phyloP scores from a whole-genome alignment of 2,113 vertebrate genomes.

The Cryptoleucopteryx plumbea region DNA sequence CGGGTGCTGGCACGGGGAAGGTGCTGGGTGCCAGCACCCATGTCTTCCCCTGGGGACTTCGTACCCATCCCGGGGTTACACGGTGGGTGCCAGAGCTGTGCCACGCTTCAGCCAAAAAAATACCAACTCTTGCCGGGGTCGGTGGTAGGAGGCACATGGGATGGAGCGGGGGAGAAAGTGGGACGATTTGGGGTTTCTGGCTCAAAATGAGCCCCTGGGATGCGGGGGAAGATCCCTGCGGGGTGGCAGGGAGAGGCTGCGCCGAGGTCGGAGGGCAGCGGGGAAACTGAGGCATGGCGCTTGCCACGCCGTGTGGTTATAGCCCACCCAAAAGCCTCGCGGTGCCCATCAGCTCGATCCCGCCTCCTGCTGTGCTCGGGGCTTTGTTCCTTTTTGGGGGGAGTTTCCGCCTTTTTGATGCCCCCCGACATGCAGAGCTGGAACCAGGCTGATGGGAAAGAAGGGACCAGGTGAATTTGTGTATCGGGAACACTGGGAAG shows the following conservation, averaged over 20 bases:
- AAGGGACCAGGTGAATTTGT: rapidly evolving
- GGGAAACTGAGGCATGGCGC: neutral
- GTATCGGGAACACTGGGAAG: rapidly evolving
- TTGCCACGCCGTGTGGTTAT: rapidly evolving
- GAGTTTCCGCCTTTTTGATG: neutral
- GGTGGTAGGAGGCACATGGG: too few species aligned
- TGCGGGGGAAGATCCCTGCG: neutral
- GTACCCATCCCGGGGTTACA: rapidly evolving
- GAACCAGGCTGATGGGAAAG: neutral
- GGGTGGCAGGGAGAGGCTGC: neutral
- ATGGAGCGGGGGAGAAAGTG: neutral
- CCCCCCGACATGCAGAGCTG: rapidly evolving
- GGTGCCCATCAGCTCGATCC: neutral
- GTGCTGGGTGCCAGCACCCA: neutral
- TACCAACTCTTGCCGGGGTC: rapidly evolving
- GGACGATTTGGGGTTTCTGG: neutral
- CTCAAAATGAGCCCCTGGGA: neutral
- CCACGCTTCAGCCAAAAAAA: neutral
- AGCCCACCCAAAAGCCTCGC: rapidly evolving
- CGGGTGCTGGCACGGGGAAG: rapidly evolving
- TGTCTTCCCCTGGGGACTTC: neutral
- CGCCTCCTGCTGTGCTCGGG: rapidly evolving
- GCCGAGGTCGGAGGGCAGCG: rapidly evolving
- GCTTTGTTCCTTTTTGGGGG: neutral
- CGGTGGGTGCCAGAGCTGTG: neutral